Evolutionary conservation across 2,113 vertebrate species (phyloP).

Genomic region (Muscicapa adusta): DNA sequence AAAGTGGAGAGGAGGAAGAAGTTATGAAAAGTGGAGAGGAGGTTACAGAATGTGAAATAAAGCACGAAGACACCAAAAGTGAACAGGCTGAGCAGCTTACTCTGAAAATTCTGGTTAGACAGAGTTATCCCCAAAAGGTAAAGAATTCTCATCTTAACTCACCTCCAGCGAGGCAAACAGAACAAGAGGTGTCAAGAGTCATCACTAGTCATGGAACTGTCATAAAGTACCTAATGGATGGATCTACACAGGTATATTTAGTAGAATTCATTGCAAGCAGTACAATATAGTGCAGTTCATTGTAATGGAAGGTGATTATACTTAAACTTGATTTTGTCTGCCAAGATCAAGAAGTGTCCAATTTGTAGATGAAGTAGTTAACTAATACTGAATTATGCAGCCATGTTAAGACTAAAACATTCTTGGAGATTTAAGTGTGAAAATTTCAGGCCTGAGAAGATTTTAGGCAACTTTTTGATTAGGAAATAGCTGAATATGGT

Average conservation of each 20-base stretch:
- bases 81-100: neutral
- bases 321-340: neutral
- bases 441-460: neutral
- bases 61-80: neutral
- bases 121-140: conserved; percentile 77
- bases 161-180: conserved; percentile 4
- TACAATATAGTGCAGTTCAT: neutral
- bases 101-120: conserved; percentile 78
- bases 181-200: conserved; percentile 80
- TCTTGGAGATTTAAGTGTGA: neutral
- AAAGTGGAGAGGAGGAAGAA: neutral
- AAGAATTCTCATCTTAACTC: conserved; percentile 53
- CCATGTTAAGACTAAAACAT: neutral
- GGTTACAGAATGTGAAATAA: neutral
- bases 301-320: neutral
- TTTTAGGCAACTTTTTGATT: neutral
- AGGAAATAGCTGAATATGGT: neutral
- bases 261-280: neutral
- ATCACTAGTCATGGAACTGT: conserved; percentile 85
- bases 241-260: conserved; percentile 82
- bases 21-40: neutral
- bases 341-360: neutral
- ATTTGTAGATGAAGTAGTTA: neutral
- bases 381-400: neutral
- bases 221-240: conserved; percentile 82